Percentiles rank a stretch among this genome's conserved stretches.
Conservation (phyloP, 2,113 vertebrate genomes). For the Leiothrix lutea region DNA sequence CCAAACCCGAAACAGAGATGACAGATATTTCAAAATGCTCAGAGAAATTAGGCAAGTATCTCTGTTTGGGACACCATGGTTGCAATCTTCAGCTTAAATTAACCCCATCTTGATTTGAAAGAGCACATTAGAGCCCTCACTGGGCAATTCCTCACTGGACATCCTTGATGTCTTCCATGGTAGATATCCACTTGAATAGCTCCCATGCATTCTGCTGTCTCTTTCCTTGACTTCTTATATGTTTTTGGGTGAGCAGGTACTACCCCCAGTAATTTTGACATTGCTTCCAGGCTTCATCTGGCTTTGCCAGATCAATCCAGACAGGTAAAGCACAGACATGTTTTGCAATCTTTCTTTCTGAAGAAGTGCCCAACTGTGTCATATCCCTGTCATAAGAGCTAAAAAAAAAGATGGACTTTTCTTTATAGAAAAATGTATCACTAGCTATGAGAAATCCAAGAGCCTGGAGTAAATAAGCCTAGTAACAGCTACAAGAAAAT, state of each 20-base stretch:
- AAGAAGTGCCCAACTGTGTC: background rate
- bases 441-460: background rate
- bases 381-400: background rate
- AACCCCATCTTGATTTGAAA: background rate
- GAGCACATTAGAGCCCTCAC: background rate
- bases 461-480: background rate
- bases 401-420: background rate
- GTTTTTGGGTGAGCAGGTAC: background rate
- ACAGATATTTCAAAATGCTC: background rate
- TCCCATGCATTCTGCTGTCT: background rate
- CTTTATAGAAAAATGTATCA: background rate
- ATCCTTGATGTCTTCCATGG: background rate
- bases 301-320: background rate
- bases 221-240: background rate
- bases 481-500: background rate
- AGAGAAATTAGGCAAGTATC: background rate
- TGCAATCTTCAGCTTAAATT: background rate
- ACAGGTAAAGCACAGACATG: background rate
- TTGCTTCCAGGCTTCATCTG: background rate
- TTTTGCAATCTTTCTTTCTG: background rate
- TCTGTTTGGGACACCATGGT: background rate
- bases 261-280: background rate
- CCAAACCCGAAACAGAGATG: background rate
- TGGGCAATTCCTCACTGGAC: no score
- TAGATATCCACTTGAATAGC: background rate